phyloP scores from a whole-genome alignment of 2,797 vertebrate species.

The Alosa sapidissima region DNA sequence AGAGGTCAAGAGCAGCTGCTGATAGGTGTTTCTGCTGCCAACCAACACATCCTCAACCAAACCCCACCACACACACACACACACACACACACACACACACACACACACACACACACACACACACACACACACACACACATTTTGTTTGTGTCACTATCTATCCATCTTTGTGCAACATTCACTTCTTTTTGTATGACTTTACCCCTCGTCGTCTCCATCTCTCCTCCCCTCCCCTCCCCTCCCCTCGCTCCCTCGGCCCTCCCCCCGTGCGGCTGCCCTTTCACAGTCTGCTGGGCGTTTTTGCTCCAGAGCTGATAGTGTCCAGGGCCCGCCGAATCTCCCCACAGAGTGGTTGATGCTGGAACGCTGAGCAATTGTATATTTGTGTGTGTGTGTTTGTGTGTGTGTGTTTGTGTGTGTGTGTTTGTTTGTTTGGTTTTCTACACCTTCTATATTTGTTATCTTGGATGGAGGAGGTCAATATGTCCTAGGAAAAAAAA shows the following conservation, averaged over 20 bases:
- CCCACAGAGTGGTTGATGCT: constrained; percentile 10
- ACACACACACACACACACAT: neutral
- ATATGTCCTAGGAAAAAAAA: constrained; percentile 6
- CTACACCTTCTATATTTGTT: constrained; percentile 13
- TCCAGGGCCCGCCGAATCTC: constrained; percentile 5
- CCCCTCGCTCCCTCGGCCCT: neutral
- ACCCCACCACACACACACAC: neutral
- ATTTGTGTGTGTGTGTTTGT: neutral
- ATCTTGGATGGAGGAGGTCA: constrained; percentile 15
- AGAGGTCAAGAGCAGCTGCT: neutral
- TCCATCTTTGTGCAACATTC: constrained; percentile 45
- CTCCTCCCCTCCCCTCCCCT: neutral
- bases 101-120: constrained; percentile 4
- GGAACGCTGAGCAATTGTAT: constrained; percentile 9
- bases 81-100: constrained; percentile 14
- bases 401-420: constrained; percentile 35
- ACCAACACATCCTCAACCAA: neutral
- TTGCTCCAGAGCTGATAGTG: constrained; percentile 57
- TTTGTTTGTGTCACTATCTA: neutral
- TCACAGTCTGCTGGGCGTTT: constrained; percentile 70
- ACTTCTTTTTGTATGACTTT: constrained; percentile 35
- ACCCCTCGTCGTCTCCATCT: constrained; percentile 33
- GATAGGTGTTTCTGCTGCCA: neutral
- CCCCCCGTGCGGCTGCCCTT: constrained; percentile 53
- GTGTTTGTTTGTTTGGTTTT: neutral